A percentile compares a stretch with the other conserved stretches of the same genome.
These are phyloP conservation scores for Electrona antarctica DNA, from an alignment of 2,113 vertebrate species.

Conservation along the genomic window DNA sequence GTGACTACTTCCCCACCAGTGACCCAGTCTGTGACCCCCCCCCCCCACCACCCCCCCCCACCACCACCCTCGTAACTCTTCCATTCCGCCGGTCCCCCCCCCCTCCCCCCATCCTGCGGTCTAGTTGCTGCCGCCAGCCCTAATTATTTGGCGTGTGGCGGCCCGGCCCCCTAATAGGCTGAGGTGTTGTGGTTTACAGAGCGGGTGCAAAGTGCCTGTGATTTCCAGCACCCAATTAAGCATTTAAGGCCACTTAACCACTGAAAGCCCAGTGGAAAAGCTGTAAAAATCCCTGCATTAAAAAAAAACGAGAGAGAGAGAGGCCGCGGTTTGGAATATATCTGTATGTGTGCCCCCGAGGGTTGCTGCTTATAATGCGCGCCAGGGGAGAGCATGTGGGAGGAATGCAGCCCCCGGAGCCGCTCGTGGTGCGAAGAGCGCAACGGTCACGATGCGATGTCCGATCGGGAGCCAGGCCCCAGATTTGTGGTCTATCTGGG, in stretches of 20 bases:
- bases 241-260: conserved; percentile 72
- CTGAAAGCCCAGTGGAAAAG: conserved; percentile 70
- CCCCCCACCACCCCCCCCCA: conserved; percentile 40
- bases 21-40: conserved; percentile 49
- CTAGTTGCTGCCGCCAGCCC: conserved; percentile 64
- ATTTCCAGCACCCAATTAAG: conserved; percentile 81
- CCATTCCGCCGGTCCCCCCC: conserved; percentile 7
- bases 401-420: conserved; percentile 17
- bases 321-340: conserved; percentile 43
- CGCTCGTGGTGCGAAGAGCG: conserved; percentile 25
- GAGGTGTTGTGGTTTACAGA: conserved; percentile 76
- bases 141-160: conserved; percentile 77
- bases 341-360: conserved; percentile 23
- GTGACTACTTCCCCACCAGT: conserved; percentile 41
- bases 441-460: conserved; percentile 21
- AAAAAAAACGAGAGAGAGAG: conserved; percentile 34
- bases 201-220: conserved; percentile 75
- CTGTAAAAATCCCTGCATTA: conserved; percentile 54
- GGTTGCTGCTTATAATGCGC: conserved; percentile 2
- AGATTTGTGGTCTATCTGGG: conserved; percentile 48
- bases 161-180: conserved; percentile 68
- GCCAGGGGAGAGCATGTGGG: conserved; percentile 1
- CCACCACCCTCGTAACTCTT: conserved; percentile 28
- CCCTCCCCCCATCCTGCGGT: conserved; percentile 49
- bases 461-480: conserved; percentile 49